These are phyloP conservation scores for Hirtodrosophila histrioides DNA, from an alignment of 2,888 invertebrate genomes.

Conservation along the genomic window DNA sequence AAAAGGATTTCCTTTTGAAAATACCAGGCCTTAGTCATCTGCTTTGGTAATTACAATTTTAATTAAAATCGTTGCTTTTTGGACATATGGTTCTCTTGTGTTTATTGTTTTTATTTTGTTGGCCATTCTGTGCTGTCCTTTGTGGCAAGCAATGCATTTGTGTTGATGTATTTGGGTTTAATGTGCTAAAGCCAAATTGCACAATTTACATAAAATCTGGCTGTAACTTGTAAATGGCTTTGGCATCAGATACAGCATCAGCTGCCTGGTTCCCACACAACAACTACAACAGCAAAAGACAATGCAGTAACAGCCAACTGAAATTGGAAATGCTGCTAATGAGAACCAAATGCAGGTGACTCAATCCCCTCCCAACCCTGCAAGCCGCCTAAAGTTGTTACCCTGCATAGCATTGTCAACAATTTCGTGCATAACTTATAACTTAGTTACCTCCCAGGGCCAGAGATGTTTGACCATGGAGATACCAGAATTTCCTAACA, in stretches of 20 bases:
- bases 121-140: slow-evolving; percentile 16
- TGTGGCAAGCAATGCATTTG: slow-evolving; percentile 19
- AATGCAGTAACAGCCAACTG: slow-evolving; percentile 19
- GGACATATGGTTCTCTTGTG: slow-evolving; percentile 24
- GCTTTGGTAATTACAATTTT: slow-evolving; percentile 49
- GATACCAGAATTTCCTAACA: slow-evolving; percentile 5
- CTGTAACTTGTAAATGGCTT: slow-evolving; percentile 23
- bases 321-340: slow-evolving; percentile 39
- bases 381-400: too few relatives aligned
- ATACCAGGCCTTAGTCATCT: background rate
- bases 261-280: slow-evolving; percentile 14
- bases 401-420: slow-evolving; percentile 7
- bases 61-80: slow-evolving; percentile 55
- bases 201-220: slow-evolving; percentile 37
- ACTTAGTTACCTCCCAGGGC: background rate
- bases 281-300: background rate
- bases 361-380: background rate
- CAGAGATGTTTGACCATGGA: slow-evolving; percentile 1
- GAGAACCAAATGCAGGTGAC: slow-evolving; percentile 26
- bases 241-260: slow-evolving; percentile 10
- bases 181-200: slow-evolving; percentile 37
- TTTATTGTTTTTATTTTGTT: slow-evolving; percentile 10
- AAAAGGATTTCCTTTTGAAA: background rate
- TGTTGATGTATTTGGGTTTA: slow-evolving; percentile 12
- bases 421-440: slow-evolving; percentile 12